A percentile compares a stretch with the other conserved stretches of the same genome.
Conservation (phyloP, 1,140 invertebrate species). For the Cydia strobilella region DNA sequence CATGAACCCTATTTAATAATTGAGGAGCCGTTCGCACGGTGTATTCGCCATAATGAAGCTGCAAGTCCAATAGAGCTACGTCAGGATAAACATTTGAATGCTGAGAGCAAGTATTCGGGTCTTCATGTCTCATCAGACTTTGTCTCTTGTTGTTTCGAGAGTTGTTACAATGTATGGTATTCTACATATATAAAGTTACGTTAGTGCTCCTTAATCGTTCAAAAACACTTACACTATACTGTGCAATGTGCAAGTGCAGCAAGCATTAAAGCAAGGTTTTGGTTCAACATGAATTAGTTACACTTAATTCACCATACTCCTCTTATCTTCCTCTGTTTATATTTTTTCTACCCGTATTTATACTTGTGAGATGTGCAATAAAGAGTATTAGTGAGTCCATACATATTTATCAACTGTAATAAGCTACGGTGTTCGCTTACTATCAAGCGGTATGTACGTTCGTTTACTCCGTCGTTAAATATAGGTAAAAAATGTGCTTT, state of each 20-base stretch:
- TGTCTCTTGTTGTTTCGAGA: slow-evolving; percentile 20
- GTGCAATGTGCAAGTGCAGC: background rate
- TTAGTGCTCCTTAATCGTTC: background rate
- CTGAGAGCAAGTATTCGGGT: slow-evolving; percentile 16
- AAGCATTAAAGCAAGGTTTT: background rate
- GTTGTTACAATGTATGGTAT: background rate
- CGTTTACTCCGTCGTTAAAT: too few relatives aligned
- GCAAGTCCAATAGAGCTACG: slow-evolving; percentile 7
- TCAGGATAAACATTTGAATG: background rate
- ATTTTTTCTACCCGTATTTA: too few relatives aligned
- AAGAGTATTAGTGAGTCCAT: too few relatives aligned
- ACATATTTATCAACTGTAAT: too few relatives aligned
- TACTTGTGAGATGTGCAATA: too few relatives aligned
- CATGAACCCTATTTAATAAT: slow-evolving; percentile 32
- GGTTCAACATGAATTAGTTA: background rate
- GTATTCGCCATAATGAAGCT: slow-evolving; percentile 15
- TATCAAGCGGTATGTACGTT: too few relatives aligned
- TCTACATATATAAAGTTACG: background rate
- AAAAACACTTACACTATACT: background rate
- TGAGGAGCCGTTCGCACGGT: slow-evolving; percentile 15
- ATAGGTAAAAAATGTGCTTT: too few relatives aligned
- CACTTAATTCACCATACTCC: too few relatives aligned
- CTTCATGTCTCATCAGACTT: slow-evolving; percentile 6
- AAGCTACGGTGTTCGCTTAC: too few relatives aligned
- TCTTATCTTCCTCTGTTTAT: too few relatives aligned